Conservation (phyloP, 2,888 invertebrate genomes). For the Mantis religiosa region DNA sequence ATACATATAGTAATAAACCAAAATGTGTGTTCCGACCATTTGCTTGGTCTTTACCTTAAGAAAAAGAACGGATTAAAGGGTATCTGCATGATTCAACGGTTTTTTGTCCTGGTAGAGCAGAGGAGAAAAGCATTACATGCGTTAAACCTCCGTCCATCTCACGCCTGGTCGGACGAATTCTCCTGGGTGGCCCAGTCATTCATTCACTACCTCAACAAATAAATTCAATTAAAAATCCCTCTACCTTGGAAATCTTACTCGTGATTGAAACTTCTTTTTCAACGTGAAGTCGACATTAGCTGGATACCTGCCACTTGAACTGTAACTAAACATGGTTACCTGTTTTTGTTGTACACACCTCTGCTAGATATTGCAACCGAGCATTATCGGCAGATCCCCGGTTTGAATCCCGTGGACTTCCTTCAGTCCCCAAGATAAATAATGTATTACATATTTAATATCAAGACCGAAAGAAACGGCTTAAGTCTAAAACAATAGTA, state of each 20-base stretch:
- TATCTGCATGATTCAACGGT: background rate
- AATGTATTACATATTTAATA: too few species aligned
- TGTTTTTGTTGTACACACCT: too few species aligned
- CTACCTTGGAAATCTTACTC: background rate
- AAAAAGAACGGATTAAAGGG: background rate
- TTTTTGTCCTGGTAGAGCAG: background rate
- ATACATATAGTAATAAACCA: too few species aligned
- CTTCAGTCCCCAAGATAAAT: too few species aligned
- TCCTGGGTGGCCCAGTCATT: background rate
- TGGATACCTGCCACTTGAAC: too few species aligned
- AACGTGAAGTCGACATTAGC: background rate
- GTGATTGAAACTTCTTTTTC: background rate
- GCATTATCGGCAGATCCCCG: too few species aligned
- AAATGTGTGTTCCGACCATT: too few species aligned
- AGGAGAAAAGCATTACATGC: background rate
- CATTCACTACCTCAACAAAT: background rate
- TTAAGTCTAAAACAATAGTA: too few species aligned
- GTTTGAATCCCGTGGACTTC: too few species aligned
- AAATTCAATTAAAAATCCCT: background rate
- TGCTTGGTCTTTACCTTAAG: background rate
- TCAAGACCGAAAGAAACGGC: too few species aligned
- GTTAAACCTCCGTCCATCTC: background rate
- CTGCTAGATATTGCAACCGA: too few species aligned
- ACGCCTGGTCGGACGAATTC: background rate
- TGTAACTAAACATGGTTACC: too few species aligned